Evolutionary conservation across 2,888 invertebrate species (phyloP).

Genomic region (Cylloceria caligata): DNA sequence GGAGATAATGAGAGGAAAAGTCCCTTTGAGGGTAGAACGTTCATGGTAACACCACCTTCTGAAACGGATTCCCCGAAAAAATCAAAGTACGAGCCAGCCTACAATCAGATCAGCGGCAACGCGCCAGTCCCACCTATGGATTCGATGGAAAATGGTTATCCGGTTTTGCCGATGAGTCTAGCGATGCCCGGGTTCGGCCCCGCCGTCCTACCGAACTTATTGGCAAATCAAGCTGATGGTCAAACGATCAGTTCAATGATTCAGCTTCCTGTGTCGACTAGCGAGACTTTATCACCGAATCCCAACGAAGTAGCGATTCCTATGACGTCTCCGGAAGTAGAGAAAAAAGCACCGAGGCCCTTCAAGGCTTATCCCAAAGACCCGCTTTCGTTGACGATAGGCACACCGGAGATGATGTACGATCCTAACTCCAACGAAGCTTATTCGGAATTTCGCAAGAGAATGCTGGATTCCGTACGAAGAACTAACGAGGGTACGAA

Average conservation of each 20-base stretch:
- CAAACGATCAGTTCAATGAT: constrained; percentile 8
- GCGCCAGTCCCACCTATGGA: constrained; percentile 6
- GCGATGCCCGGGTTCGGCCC: constrained; percentile 53
- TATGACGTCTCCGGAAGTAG: constrained; percentile 70
- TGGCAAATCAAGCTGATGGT: constrained; percentile 32
- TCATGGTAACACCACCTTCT: constrained; percentile 79
- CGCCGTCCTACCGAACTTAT: constrained; percentile 43
- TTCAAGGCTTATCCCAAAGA: constrained; percentile 91
- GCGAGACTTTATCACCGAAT: constrained; percentile 56
- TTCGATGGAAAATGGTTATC: constrained; percentile 49
- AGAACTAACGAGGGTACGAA: constrained; percentile 89
- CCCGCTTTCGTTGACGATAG: constrained; percentile 87
- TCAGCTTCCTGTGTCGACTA: constrained; percentile 59
- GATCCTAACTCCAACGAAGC: constrained; percentile 88
- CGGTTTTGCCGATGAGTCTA: constrained; percentile 63
- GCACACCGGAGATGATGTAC: constrained; percentile 85
- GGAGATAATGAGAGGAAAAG: constrained; percentile 72
- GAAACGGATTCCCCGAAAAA: constrained; percentile 78
- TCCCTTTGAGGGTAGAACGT: constrained; percentile 73
- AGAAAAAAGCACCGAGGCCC: constrained; percentile 86
- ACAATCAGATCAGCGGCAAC: constrained; percentile 41
- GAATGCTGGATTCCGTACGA: constrained; percentile 89
- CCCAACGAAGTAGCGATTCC: constrained; percentile 47
- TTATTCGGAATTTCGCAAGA: constrained; percentile 90
- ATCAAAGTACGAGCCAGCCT: constrained; percentile 71